phyloP scores from a whole-genome alignment of 2,888 invertebrate species.

The Syrphus vitripennis region DNA sequence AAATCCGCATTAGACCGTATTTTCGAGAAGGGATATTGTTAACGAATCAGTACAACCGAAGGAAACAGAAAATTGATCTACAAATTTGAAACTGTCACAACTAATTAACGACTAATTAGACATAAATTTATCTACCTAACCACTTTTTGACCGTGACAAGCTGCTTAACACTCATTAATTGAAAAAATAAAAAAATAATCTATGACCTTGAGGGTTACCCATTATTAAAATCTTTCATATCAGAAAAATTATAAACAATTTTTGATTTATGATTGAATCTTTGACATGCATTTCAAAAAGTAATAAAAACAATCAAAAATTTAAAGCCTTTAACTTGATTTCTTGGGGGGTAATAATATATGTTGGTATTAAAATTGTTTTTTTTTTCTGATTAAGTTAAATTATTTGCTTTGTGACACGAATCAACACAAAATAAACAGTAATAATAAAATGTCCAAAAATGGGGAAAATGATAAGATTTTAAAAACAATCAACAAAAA shows the following conservation, averaged over 20 bases:
- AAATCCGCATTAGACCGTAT: too few relatives aligned
- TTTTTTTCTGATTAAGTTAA: neutral
- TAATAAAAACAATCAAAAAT: neutral
- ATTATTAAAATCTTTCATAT: neutral
- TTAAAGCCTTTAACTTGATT: neutral
- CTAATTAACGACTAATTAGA: too few relatives aligned
- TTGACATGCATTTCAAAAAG: neutral
- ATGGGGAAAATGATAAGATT: neutral
- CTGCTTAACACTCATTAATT: too few relatives aligned
- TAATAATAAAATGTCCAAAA: neutral
- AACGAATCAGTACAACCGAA: too few relatives aligned
- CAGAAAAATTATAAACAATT: neutral
- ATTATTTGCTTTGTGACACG: neutral
- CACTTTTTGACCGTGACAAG: too few relatives aligned
- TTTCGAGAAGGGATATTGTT: too few relatives aligned
- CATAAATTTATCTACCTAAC: too few relatives aligned
- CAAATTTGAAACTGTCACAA: too few relatives aligned
- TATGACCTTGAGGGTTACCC: neutral
- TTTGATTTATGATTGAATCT: neutral
- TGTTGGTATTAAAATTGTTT: neutral
- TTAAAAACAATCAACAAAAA: neutral
- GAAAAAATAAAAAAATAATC: neutral
- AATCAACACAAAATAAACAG: neutral
- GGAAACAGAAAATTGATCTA: too few relatives aligned
- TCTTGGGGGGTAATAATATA: neutral